Evolutionary conservation across 2,113 vertebrate species (phyloP), one percentile per base, ranked within the genome.

Genomic region (Coreoperca whiteheadi): DNA sequence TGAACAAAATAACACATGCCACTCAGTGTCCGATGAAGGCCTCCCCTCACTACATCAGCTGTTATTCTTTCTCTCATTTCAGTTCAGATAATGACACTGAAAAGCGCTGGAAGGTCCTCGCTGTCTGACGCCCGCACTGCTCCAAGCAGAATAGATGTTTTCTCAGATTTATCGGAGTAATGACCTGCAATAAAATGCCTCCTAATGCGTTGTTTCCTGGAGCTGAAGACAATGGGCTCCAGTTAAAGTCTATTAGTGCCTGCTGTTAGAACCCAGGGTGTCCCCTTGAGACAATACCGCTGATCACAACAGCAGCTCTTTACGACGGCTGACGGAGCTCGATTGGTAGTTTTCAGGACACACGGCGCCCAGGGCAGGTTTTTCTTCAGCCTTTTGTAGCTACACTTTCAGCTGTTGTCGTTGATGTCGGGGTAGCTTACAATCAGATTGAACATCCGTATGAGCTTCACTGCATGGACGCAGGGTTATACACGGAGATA

Each of bases 241-340:
- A 54, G 51, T 84, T 82, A 48, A 64, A 74, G 73, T 87, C 82
- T 79, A 83, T 92, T 87, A 92, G 82, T 6, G 10, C 56, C 83
- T 85, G 77, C 72, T 75, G 81, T 75, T 68, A 60, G 14, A 70
- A 50, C 56, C 43, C 41, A n/a, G 21, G 37, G 67, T 75, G 70
- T 79, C 23, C 23, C 56, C 41, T n/a, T 34, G 63, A 39, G 15
- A 43, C 63, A 39, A 16, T 1, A 41, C 32, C 60, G 34, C 67
- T 74, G 23, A 69, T 56, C 51, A 67, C 21, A 37, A 14, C 57
- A 43, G 6, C 30, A 21, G 69, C 61, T 61, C 63, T 84, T 74
- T 69, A 21, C 37, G 39, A 0, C 1, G 48, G 56, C 64, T 50
- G 46, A 73, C 37, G 54, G 28, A 34, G 48, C 37, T 67, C 25